Evolutionary conservation across 1,140 invertebrate genomes (phyloP).

Genomic region (Triops cancriformis): DNA sequence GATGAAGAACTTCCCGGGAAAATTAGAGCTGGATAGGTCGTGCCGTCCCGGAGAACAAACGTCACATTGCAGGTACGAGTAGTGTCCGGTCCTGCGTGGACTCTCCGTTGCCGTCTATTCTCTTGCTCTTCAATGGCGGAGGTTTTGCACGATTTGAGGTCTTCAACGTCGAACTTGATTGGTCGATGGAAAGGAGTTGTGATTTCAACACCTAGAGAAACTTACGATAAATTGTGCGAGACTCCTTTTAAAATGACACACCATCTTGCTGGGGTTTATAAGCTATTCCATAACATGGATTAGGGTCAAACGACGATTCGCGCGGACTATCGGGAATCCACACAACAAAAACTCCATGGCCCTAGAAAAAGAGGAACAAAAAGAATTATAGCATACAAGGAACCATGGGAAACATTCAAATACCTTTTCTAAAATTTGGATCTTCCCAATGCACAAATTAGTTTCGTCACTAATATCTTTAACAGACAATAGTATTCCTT

Average conservation of each 20-base stretch:
- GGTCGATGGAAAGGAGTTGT: not conserved
- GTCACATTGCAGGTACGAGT: slow-evolving; percentile 41
- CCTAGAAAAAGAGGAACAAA: not conserved
- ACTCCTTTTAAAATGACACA: not conserved
- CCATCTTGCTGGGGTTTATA: slow-evolving; percentile 17
- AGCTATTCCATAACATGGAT: slow-evolving; percentile 1
- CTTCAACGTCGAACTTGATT: slow-evolving; percentile 24
- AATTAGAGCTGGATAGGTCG: slow-evolving; percentile 65
- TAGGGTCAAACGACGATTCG: not conserved
- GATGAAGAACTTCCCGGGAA: slow-evolving; percentile 79
- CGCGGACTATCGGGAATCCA: slow-evolving; percentile 7
- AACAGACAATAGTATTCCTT: slow-evolving; percentile 22
- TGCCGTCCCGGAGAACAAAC: slow-evolving; percentile 61
- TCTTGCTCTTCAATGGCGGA: slow-evolving; percentile 15
- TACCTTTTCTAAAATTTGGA: slow-evolving; percentile 25
- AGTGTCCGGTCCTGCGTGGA: slow-evolving; percentile 1
- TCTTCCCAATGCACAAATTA: slow-evolving; percentile 20
- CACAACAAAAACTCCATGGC: not conserved
- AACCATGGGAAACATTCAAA: not conserved
- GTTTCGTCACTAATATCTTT: slow-evolving; percentile 23
- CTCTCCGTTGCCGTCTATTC: not conserved
- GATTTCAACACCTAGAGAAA: not conserved
- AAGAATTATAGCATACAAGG: not conserved
- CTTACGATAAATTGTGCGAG: not conserved
- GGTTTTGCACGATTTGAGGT: slow-evolving; percentile 21